Evolutionary conservation across 2,113 vertebrate species (phyloP), one percentile per base, ranked within the genome.

Genomic region (Neolamprologus fasciatus): DNA sequence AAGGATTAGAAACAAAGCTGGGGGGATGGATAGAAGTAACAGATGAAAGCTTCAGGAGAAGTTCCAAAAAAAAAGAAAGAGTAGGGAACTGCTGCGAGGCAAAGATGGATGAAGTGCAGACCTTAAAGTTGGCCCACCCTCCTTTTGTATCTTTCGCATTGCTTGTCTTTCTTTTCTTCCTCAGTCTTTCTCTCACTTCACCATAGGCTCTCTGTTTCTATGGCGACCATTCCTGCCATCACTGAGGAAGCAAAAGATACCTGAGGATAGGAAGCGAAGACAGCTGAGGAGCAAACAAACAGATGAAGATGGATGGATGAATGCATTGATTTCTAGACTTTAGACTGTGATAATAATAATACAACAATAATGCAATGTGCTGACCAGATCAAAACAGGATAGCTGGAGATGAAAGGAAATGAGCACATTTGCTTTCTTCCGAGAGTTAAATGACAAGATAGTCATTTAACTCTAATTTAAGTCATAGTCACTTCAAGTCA

Each of bases 161-260:
- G 33, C 26, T 23, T 58, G 17, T 35, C 63, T 63, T 87, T 80
- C 40, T 40, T 80, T 71, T 51, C n/a, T 55, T 26, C 21, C 37
- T 83, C 68, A 31, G 57, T 79, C 58, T 63, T 42, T 87, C 73
- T 80, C 57, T 86, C 71, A 73, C 66, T 89, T 91, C 50, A 78
- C 83, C 81, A 81, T 88, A 66, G 68, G 86, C 87, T 86, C 89
- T 79, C 91, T 95, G 94, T 95, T 95, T 93, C 94, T 92, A 95
- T 93, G 87, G 92, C 42, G 42, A 95, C 94, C 23, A 9, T 58
- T 92, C 82, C 82, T 92, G 88, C 88, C 81, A 89, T 85, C 33
- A 23, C 82, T 28, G 47, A 87, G 80, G 55, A 92, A 86, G 90
- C 83, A 76, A 90, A 51, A 26, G 80, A 93, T 92, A 95, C 93